A percentile compares a stretch with the other conserved stretches of the same genome.
Conservation (phyloP, 2,797 vertebrate genomes). For the Lepus oiostolus region DNA sequence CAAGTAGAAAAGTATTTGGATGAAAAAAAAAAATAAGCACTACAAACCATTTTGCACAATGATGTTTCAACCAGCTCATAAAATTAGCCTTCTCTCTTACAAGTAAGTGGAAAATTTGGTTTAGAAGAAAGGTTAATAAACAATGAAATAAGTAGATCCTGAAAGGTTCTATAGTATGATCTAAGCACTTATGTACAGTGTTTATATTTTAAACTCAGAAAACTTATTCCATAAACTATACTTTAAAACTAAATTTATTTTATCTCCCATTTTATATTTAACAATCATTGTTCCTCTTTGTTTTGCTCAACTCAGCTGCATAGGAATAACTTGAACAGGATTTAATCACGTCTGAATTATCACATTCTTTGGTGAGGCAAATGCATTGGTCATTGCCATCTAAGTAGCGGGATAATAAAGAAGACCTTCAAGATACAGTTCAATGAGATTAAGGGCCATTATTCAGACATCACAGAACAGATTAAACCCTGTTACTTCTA, state of each 20-base stretch:
- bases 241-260: conserved; percentile 16
- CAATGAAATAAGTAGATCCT: not conserved
- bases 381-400: not conserved
- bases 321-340: conserved; percentile 40
- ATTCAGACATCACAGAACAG: not conserved
- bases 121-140: not conserved
- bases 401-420: not conserved
- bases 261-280: not conserved
- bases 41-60: not conserved
- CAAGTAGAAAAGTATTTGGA: not conserved
- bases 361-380: not conserved
- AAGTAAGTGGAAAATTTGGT: conserved; percentile 1
- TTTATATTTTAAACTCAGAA: not conserved
- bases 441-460: not conserved
- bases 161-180: not conserved
- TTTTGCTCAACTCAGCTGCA: not conserved
- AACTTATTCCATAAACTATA: not conserved
- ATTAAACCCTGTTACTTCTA: conserved; percentile 7
- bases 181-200: not conserved
- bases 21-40: not conserved
- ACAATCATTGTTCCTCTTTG: not conserved
- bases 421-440: not conserved
- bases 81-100: not conserved
- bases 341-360: not conserved
- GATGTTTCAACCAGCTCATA: not conserved